Percentiles rank a stretch among this genome's conserved stretches.
phyloP scores from a whole-genome alignment of 2,888 invertebrate genomes.

The Himalopsyche japonica region DNA sequence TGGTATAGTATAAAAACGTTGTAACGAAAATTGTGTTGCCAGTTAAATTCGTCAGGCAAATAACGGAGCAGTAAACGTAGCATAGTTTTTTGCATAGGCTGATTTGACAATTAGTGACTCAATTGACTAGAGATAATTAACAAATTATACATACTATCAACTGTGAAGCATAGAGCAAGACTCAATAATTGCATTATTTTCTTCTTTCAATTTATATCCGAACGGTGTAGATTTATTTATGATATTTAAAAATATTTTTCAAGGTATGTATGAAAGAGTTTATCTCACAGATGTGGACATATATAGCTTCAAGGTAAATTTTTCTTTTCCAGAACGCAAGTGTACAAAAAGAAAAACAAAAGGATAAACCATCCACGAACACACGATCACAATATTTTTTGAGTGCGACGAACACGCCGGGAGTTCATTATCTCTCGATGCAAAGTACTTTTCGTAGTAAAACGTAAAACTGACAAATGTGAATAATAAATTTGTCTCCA shows the following conservation, averaged over 20 bases:
- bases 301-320: not conserved
- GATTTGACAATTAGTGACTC: too few relatives aligned
- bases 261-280: not conserved
- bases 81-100: too few relatives aligned
- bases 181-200: too few relatives aligned
- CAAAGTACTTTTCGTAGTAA: not conserved
- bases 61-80: too few relatives aligned
- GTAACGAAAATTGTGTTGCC: too few relatives aligned
- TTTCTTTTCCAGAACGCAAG: not conserved
- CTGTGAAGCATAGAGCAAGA: too few relatives aligned
- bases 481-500: conserved; percentile 11
- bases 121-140: too few relatives aligned
- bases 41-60: too few relatives aligned
- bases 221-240: not conserved
- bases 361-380: not conserved
- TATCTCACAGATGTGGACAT: not conserved
- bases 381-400: not conserved
- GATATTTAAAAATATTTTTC: not conserved
- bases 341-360: not conserved
- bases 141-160: too few relatives aligned
- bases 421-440: not conserved
- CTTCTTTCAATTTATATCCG: too few relatives aligned
- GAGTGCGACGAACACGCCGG: not conserved
- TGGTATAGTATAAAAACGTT: too few relatives aligned
- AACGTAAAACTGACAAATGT: conserved; percentile 10